phyloP scores from a whole-genome alignment of 2,888 invertebrate genomes.

The Nebria brevicollis region DNA sequence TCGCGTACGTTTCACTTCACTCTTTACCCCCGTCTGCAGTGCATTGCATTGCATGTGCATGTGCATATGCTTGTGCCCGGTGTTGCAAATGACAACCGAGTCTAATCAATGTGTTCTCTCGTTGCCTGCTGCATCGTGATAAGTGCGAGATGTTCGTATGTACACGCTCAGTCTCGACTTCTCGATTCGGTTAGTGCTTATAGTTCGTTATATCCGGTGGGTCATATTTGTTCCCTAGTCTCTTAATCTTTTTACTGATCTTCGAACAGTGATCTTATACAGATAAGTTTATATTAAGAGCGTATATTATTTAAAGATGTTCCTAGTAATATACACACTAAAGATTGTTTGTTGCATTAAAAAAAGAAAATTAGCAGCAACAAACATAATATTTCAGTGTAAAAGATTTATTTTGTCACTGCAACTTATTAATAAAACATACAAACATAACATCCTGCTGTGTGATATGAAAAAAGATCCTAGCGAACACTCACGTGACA shows the following conservation, averaged over 20 bases:
- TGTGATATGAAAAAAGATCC: background rate
- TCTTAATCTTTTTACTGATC: background rate
- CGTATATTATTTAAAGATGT: background rate
- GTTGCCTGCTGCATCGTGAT: slow-evolving; percentile 40
- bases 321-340: background rate
- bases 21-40: background rate
- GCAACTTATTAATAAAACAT: background rate
- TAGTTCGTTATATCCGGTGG: slow-evolving; percentile 15
- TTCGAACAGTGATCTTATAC: background rate
- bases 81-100: slow-evolving; percentile 45
- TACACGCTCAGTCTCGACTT: slow-evolving; percentile 7
- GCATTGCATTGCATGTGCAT: slow-evolving; percentile 2
- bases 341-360: background rate
- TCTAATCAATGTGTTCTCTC: slow-evolving; percentile 43
- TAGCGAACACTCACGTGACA: background rate
- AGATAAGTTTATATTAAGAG: background rate
- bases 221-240: background rate
- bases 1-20: slow-evolving; percentile 11
- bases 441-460: background rate
- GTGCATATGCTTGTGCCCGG: slow-evolving; percentile 15
- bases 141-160: slow-evolving; percentile 28
- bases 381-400: background rate
- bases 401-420: background rate
- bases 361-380: background rate
- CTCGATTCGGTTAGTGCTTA: slow-evolving; percentile 13